Conservation (phyloP, 2,888 invertebrate species). For the Tillus elongatus region DNA sequence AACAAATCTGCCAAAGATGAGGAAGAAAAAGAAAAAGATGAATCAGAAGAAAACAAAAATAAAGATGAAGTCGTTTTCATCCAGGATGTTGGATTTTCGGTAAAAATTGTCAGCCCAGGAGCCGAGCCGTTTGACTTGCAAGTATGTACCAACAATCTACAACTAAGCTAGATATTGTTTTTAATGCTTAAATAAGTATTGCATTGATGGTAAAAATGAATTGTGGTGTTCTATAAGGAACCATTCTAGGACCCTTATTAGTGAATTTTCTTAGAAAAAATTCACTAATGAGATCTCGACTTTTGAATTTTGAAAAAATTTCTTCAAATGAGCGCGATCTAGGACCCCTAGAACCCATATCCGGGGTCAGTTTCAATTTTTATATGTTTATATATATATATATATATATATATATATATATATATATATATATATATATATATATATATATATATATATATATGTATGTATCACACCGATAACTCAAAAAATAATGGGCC, state of each 20-base stretch:
- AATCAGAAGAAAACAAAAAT: slow-evolving; percentile 46
- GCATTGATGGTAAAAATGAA: neutral
- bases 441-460: too few relatives aligned
- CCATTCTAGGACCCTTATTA: too few relatives aligned
- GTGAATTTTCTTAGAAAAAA: too few relatives aligned
- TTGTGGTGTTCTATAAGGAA: too few relatives aligned
- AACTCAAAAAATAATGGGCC: too few relatives aligned
- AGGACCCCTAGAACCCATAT: too few relatives aligned
- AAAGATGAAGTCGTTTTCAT: slow-evolving; percentile 79
- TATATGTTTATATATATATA: neutral
- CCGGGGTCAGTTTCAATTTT: too few relatives aligned
- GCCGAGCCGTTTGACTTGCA: slow-evolving; percentile 89
- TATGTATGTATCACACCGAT: too few relatives aligned
- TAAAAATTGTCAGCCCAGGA: slow-evolving; percentile 89
- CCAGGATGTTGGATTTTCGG: slow-evolving; percentile 85
- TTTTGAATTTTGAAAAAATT: too few relatives aligned
- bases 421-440: too few relatives aligned
- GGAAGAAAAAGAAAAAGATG: slow-evolving; percentile 38
- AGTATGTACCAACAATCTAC: slow-evolving; percentile 43
- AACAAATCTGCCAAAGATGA: slow-evolving; percentile 32
- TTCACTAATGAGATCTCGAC: too few relatives aligned
- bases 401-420: slow-evolving; percentile 4
- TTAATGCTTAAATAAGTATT: neutral
- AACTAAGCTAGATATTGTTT: neutral
- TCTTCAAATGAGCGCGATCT: too few relatives aligned